Base-by-base conservation (phyloP, 2,888 invertebrate species). In the Dasysyrphus albostriatus region DNA sequence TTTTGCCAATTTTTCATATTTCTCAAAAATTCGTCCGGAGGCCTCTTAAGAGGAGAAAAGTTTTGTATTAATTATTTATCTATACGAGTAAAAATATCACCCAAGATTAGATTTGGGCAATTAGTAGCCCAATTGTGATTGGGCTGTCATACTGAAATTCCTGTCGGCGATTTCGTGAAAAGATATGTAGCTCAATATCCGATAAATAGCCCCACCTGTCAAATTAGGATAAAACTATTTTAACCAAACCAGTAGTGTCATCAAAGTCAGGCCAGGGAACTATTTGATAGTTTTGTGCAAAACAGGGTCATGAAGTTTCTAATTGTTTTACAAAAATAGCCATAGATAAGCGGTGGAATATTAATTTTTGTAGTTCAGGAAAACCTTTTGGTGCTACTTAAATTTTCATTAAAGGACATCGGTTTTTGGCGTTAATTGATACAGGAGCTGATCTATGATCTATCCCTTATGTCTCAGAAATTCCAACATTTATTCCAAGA, bases 341-440 rank as follows among this genome's bases (percentile, higher is more conserved):
- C 32, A 72, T 79, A 54, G 72, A 79, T 5, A 79, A 79, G 49
- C 47, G 58, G 24, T 44, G 49, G 37, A 47, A 47, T 34, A 39
- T 75, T 8, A 44, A 74, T 65, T 75, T 54, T 42, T 74, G 54
- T 74, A 74, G 51, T 39, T 61, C 61, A 10, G 51, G 51, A 34
- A 74, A 73, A 47, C 61, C 47, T 32, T 54, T 19, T 5, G 54
- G 24, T 12, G 54, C 54, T 19, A 63, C 51, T 37, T 32, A 74
- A 32, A 29, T 63, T 65, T 1, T 34, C 3, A 75, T 75, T 9
- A 44, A 65, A 6, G 69, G 49, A 4, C 16, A 69, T 37, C 37
- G 47, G 19, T 77, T 77, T 77, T 69, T 49, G 49, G 61, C 51
- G 9, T 8, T 74, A 29, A 74, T 74, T 74, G 61, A 61, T 32